Evolutionary conservation across 2,888 invertebrate species (phyloP).

Genomic region (Pammene fasciana): DNA sequence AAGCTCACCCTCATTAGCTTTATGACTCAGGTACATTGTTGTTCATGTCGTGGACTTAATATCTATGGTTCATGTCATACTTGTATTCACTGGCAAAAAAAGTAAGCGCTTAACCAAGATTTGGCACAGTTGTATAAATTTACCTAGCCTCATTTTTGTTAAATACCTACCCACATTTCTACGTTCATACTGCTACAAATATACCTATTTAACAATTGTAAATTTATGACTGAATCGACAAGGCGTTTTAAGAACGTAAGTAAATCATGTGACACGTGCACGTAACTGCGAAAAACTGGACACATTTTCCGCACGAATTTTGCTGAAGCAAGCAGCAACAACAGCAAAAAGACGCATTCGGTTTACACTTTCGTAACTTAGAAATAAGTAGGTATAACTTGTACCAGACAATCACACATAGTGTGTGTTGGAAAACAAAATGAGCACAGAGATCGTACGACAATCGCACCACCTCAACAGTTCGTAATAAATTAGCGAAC

Average conservation of each 20-base stretch:
- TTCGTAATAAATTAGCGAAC: slow-evolving; percentile 44
- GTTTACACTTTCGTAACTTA: neutral
- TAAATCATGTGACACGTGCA: slow-evolving; percentile 31
- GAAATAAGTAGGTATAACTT: neutral
- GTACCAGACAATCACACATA: slow-evolving; percentile 42
- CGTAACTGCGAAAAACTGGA: slow-evolving; percentile 21
- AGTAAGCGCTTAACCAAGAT: neutral
- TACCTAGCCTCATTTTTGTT: neutral
- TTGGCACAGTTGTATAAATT: slow-evolving; percentile 1
- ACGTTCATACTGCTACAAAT: neutral
- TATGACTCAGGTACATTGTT: slow-evolving; percentile 9
- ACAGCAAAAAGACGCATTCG: neutral
- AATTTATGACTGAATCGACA: neutral
- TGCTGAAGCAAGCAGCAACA: neutral
- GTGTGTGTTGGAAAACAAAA: slow-evolving; percentile 54
- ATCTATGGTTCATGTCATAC: too few species aligned
- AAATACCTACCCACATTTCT: neutral
- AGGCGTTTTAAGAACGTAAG: slow-evolving; percentile 1
- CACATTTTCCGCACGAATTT: slow-evolving; percentile 20
- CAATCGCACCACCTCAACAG: slow-evolving; percentile 63
- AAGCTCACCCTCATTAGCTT: slow-evolving; percentile 21
- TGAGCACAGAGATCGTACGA: slow-evolving; percentile 62
- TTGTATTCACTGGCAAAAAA: neutral
- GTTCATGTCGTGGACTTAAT: neutral
- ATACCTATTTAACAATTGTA: neutral